Base-by-base conservation (phyloP, 1,140 invertebrate genomes). In the Aradophagus sp. region DNA sequence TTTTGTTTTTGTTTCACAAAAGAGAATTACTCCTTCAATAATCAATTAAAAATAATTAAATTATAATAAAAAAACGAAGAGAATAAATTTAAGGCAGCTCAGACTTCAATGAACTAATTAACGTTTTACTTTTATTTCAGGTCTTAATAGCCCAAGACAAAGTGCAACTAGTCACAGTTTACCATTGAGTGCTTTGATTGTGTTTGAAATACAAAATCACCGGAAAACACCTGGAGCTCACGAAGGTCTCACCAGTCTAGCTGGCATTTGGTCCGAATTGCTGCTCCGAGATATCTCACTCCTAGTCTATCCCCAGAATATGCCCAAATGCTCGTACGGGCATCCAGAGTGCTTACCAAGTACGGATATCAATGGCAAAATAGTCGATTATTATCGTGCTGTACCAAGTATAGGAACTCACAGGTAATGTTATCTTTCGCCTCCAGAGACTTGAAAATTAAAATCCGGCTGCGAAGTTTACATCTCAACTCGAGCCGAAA, bases 191-290 rank as follows among this genome's bases (percentile, higher is more conserved):
- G 75, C 87, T 26, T 84, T 88, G 6, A 86, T 88, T 1, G 81
- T 55, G 19, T 2, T 38, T 0, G 73, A 77, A 12, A 80, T 86
- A 1, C 80, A 47, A 32, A 44, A 58, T n/a, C 27, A 26, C 7
- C 17, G 32, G 8, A 31, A 68, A n/a, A 19, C 36, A 2, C 1
- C 42, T 0, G 73, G 19, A 29, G 44, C 58, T 26, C 91, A 93
- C 77, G 90, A 91, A 65, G 91, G 89, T 38, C 88, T 93, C 12
- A 96, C 93, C 11, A 91, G 92, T 58, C 85, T 96, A 53, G 84
- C 94, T 10, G 93, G 93, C 0, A 89, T 92, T 7, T 95, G 94
- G 92, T 91, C 92, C 13, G 92, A 95, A 75, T 84, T 96, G 32
- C 68, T 95, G 4, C 88, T 92, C 38, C 90, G 93, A 44, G 95